Evolutionary conservation across 1,140 invertebrate genomes (phyloP), one percentile per base, ranked within the genome.

Genomic region (Cydia splendana): DNA sequence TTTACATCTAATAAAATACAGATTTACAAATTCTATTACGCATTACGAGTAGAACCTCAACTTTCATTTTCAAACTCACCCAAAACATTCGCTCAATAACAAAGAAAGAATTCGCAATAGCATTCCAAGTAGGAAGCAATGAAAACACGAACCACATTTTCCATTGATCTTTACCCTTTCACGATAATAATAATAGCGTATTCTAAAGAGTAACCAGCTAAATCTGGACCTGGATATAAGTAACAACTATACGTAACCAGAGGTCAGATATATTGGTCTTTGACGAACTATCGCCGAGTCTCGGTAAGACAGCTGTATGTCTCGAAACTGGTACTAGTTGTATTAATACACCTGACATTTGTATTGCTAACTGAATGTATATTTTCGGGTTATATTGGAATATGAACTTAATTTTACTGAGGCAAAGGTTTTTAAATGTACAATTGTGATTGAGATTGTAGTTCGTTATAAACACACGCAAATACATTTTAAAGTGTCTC

Each of bases 301-400:
- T 62, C 51, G 15, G 20, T 24, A 62, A 62, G 57, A 62, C 10
- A 57, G 53, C 53, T 2, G 57, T 24, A 7, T 62, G 57, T 62
- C 57, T 62, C 57, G n/a, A 18, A 24, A 42, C 30, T 38, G 67
- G 34, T 42, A 71, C 38, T 10, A 18, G 67, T 65, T 13, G 65
- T 71, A 71, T 71, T 18, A 71, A 71, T 71, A 71, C 67, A 71
- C 67, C 34, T 71, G 67, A 71, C 67, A 71, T 71, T 71, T 71
- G 20, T 24, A 20, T 62, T 62, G 57, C 18, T 62, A 24, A 62
- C 20, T 62, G 57, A 20, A n/a, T 1, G 7, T 18, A 57, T 6
- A 62, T n/a, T 62, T 57, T 18, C 53, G 51, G n/a, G 3, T 53
- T 5, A 12, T 53, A 53, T n/a, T n/a, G 51, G 45, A 48, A 48